Evolutionary conservation across 2,888 invertebrate species (phyloP).

Genomic region (Tyria jacobaeae): DNA sequence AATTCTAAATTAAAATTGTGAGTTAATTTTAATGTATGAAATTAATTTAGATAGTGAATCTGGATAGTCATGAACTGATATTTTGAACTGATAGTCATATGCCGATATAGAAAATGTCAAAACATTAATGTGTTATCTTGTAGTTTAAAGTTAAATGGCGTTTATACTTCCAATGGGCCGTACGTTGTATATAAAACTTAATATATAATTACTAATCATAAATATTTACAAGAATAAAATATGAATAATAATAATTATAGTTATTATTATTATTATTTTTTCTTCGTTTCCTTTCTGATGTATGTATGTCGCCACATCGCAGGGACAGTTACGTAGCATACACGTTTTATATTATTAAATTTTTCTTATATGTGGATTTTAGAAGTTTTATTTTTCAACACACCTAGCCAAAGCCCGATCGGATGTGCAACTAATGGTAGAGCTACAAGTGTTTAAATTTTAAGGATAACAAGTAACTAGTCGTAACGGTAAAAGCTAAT

Average conservation of each 20-base stretch:
- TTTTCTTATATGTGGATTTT: constrained; percentile 81
- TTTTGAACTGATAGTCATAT: constrained; percentile 23
- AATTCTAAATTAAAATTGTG: constrained; percentile 25
- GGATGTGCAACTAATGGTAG: too few species aligned
- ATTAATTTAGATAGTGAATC: constrained; percentile 24
- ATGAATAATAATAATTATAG: constrained; percentile 42
- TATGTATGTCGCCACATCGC: constrained; percentile 53
- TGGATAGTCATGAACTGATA: constrained; percentile 37
- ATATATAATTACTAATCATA: constrained; percentile 62
- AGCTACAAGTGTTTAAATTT: too few species aligned
- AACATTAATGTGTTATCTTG: constrained; percentile 27
- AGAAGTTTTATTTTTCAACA: constrained; percentile 50
- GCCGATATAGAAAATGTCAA: constrained; percentile 38
- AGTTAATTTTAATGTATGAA: constrained; percentile 22
- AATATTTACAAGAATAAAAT: constrained; percentile 64
- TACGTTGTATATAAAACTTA: constrained; percentile 62
- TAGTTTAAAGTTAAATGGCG: constrained; percentile 43
- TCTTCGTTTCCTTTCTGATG: constrained; percentile 54
- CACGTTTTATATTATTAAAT: constrained; percentile 83
- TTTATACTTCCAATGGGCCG: constrained; percentile 48
- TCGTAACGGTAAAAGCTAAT: too few species aligned
- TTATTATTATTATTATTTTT: constrained; percentile 51
- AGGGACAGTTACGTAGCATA: constrained; percentile 67
- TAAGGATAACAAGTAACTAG: too few species aligned
- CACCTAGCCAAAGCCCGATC: too few species aligned